phyloP scores from a whole-genome alignment of 2,113 vertebrate species.

The Oreochromis tanganicae region DNA sequence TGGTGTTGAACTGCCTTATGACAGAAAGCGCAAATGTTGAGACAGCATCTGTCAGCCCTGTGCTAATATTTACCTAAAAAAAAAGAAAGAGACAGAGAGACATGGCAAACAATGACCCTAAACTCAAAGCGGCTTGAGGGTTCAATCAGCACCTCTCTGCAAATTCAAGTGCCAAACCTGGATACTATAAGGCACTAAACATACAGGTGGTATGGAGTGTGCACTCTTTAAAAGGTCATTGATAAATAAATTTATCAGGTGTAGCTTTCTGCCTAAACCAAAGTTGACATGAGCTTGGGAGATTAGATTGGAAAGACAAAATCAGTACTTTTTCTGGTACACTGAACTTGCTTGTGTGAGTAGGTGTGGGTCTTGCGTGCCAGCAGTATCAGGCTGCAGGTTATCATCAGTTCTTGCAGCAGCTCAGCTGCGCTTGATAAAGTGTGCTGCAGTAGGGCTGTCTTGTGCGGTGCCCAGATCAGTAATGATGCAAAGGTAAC shows the following conservation, averaged over 20 bases:
- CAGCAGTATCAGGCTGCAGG: not conserved
- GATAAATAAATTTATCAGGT: not conserved
- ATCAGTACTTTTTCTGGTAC: not conserved
- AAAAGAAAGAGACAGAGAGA: not conserved
- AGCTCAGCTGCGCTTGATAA: not conserved
- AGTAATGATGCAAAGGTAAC: not conserved
- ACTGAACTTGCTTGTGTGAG: not conserved
- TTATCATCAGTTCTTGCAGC: not conserved
- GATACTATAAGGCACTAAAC: not conserved
- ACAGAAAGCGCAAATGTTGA: not conserved
- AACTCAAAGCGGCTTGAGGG: not conserved
- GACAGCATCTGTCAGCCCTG: not conserved
- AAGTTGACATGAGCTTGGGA: not conserved
- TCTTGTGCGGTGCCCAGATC: not conserved
- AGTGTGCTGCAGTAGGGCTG: slow-evolving; percentile 25
- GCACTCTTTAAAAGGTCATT: not conserved
- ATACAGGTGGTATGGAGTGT: not conserved
- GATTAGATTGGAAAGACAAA: not conserved
- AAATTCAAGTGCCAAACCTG: not conserved
- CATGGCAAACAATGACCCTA: not conserved
- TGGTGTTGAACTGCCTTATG: not conserved
- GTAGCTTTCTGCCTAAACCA: not conserved
- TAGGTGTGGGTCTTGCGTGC: not conserved
- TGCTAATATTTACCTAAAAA: not conserved
- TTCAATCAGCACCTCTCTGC: not conserved